Conservation (phyloP, 2,888 invertebrate species). For the Laothoe populi region DNA sequence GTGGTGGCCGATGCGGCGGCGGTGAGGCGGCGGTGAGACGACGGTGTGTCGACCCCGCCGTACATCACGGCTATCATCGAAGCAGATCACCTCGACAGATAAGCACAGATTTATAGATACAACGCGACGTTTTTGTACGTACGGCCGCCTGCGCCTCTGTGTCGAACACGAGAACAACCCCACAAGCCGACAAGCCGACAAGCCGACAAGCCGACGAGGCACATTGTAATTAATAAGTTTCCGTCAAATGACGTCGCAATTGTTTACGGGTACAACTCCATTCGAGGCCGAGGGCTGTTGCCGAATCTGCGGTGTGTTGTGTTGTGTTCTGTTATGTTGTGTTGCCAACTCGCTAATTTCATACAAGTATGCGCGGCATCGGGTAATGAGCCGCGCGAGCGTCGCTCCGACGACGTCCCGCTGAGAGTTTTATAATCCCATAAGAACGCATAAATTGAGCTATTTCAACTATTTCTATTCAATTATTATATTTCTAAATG, state of each 20-base stretch:
- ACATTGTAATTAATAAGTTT: conserved; percentile 3
- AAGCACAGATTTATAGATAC: conserved; percentile 23
- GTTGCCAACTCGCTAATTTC: background rate
- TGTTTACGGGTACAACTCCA: background rate
- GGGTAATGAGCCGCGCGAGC: conserved; percentile 18
- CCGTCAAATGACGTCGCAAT: background rate
- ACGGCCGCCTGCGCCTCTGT: background rate
- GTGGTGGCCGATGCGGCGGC: background rate
- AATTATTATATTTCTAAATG: conserved; percentile 16
- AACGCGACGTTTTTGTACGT: background rate
- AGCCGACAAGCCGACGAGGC: too few species aligned
- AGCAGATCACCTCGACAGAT: conserved; percentile 12
- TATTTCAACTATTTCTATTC: conserved; percentile 13
- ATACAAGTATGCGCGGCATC: conserved; percentile 1
- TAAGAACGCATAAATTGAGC: conserved; percentile 12
- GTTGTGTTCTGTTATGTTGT: background rate
- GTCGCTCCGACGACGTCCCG: conserved; percentile 9
- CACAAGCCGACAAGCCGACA: background rate
- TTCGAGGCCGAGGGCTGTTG: too few species aligned
- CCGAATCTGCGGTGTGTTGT: background rate
- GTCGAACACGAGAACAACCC: background rate
- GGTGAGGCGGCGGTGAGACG: background rate
- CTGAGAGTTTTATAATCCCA: conserved; percentile 1
- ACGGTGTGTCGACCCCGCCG: background rate
- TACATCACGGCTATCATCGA: conserved; percentile 23